These are phyloP conservation scores for Ichneumoninae sp. DNA, from an alignment of 2,888 invertebrate genomes.

Conservation along the genomic window DNA sequence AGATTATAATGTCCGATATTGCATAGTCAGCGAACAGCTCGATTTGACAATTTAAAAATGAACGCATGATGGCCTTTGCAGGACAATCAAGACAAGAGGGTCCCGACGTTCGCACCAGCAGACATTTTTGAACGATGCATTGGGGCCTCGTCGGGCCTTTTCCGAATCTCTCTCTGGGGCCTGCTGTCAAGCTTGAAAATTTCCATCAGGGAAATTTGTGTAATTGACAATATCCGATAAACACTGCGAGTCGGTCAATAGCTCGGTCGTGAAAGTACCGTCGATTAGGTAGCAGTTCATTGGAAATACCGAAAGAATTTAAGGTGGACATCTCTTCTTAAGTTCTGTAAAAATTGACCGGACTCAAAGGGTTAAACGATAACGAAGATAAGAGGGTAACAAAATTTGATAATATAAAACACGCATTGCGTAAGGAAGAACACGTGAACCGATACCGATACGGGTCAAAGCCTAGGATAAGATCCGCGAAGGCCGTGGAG, in stretches of 20 bases:
- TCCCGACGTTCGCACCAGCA: background rate
- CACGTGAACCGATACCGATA: slow-evolving; percentile 46
- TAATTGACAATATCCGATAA: too few species aligned
- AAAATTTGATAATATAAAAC: background rate
- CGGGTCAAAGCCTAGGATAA: slow-evolving; percentile 59
- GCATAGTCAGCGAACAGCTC: background rate
- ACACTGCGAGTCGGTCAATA: background rate
- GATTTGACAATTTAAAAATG: background rate
- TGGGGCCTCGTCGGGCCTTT: too few species aligned
- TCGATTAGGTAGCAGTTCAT: background rate
- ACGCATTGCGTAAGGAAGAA: slow-evolving; percentile 48
- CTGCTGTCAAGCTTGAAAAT: too few species aligned
- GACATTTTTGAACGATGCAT: background rate
- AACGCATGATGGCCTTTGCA: too few species aligned
- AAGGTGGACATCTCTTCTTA: slow-evolving; percentile 1
- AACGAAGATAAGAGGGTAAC: slow-evolving; percentile 5
- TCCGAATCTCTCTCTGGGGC: too few species aligned
- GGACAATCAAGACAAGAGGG: too few species aligned
- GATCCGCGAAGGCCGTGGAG: slow-evolving; percentile 12
- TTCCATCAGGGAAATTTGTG: too few species aligned
- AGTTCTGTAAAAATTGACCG: background rate
- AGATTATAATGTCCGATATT: background rate
- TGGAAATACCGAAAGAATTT: background rate
- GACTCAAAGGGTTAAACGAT: slow-evolving; percentile 18
- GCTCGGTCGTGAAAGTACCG: background rate